Evolutionary conservation across 2,797 vertebrate genomes (phyloP), one percentile per base, ranked within the genome.

Genomic region (Pteropus rufus): DNA sequence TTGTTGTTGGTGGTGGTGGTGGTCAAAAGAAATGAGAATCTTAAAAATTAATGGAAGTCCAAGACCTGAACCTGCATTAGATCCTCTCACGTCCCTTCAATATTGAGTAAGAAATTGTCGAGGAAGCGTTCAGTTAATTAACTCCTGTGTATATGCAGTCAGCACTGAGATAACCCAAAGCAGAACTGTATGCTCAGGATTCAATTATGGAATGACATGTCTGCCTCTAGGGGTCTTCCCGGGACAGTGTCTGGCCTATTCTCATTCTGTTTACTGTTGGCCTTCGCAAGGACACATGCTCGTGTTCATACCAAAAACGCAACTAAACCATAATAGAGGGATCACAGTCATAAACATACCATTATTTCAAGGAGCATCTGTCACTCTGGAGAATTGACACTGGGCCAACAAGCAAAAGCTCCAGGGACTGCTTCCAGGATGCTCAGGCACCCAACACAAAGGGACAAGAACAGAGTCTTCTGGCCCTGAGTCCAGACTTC

Each of bases 1-100:
- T 12, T 69, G 29, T 14, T 31, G 58, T 4, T 34, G 34, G 34
- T 62, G 11, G 9, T 60, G 56, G 10, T 29, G 26, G 10, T 29
- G 11, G 5, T 67, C 56, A 81, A 58, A 14, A 62, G 62, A 93
- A 94, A 62, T 44, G 3, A 76, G 24, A 84, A 83, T 77, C 29
- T 62, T 70, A 94, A 80, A 93, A 86, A 70, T 69, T 39, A 67
- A 79, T 56, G 15, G 41, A 62, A 82, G 1, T 67, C 24, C 1
- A 65, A 56, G 12, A 76, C 12, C 4, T 69, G 2, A 83, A 39
- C 64, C 18, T 86, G 60, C 11, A 79, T 21, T 56, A 82, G 14
- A 31, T 34, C 9, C 7, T 90, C 12, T 65, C 7, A 3, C 14
- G 49, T 36, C 2, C 1, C 29, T 6, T 12, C 60, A 52, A 85